Base-by-base conservation (phyloP, 2,797 vertebrate genomes). In the Peromyscus melanophrys region DNA sequence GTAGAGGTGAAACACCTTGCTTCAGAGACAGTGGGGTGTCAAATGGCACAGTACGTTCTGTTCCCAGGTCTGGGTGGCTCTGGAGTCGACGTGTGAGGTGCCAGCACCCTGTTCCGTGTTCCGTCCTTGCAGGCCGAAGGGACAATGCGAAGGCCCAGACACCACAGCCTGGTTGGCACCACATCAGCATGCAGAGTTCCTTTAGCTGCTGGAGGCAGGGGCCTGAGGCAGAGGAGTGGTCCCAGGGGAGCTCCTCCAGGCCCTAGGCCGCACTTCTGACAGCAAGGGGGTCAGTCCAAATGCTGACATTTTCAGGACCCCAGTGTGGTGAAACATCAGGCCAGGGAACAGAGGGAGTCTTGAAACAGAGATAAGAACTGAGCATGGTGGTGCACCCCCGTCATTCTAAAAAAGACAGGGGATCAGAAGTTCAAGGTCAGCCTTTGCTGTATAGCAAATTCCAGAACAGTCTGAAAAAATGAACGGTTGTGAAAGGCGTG, bases 201-300 rank as follows among this genome's bases (percentile, higher is more conserved):
- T 59, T 59, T 31, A 27, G 3, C 34, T 10, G 5, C 46, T 29
- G 71, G 61, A 27, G n/a, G 14, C 2, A 2, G 12, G 0, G 21
- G 21, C 27, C 0, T 9, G 4, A 11, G 2, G 0, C 6, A 6
- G 31, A 25, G 9, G 31, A 14, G 3, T 57, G 0, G 37, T 9
- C 69, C 46, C 34, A 19, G 23, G 27, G 0, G 7, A 25, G 52
- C 29, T 88, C 49, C 57, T 82, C 2, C 11, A 55, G 40, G 17
- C 40, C 31, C 43, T 1, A 0, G 8, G 21, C 1, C 0, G 14
- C 84, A 71, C 43, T 2, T 57, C 57, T 69, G 23, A 40, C n/a
- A n/a, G 81, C 29, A 13, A 25, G 14, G 55, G 76, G 52, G n/a
- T 65, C 76, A 61, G 91, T 67, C 25, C 52, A 76, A 52, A 14